phyloP scores from a whole-genome alignment of 2,888 invertebrate genomes.

The Hirtodrosophila cameraria region DNA sequence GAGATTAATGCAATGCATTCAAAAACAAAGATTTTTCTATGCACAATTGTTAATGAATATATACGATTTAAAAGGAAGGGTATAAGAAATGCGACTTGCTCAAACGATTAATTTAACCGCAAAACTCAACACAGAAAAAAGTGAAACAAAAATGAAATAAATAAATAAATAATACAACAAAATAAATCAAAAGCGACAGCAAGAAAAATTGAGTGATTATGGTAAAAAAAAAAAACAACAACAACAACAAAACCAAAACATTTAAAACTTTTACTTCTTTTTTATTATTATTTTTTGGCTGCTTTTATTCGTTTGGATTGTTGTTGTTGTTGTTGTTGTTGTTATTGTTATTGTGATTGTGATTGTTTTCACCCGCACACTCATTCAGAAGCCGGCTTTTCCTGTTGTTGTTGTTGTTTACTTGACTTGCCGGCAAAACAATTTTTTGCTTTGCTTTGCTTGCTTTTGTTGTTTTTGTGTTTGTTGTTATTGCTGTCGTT shows the following conservation, averaged over 20 bases:
- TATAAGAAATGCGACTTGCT: conserved; percentile 24
- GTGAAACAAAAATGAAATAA: neutral
- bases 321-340: conserved; percentile 6
- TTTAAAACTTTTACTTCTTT: conserved; percentile 12
- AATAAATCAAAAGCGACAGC: conserved; percentile 18
- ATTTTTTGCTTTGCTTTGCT: conserved; percentile 10
- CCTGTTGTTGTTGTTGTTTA: conserved; percentile 14
- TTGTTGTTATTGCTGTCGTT: too few relatives aligned
- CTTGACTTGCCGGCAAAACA: conserved; percentile 56
- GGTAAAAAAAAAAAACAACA: neutral
- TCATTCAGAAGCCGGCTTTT: conserved; percentile 34
- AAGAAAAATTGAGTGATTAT: conserved; percentile 38
- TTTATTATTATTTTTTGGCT: conserved; percentile 2
- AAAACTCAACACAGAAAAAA: conserved; percentile 5
- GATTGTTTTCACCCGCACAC: conserved; percentile 11
- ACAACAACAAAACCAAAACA: conserved; percentile 3
- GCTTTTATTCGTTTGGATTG: neutral
- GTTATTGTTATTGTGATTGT: too few relatives aligned
- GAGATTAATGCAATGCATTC: conserved; percentile 5
- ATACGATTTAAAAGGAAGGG: conserved; percentile 10
- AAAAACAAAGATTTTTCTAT: too few relatives aligned
- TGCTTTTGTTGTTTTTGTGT: conserved; percentile 15
- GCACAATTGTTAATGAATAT: too few relatives aligned
- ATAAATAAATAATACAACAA: conserved; percentile 13
- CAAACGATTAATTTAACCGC: conserved; percentile 11